phyloP scores from a whole-genome alignment of 2,797 vertebrate species.

The Gymnopithys bicolor region DNA sequence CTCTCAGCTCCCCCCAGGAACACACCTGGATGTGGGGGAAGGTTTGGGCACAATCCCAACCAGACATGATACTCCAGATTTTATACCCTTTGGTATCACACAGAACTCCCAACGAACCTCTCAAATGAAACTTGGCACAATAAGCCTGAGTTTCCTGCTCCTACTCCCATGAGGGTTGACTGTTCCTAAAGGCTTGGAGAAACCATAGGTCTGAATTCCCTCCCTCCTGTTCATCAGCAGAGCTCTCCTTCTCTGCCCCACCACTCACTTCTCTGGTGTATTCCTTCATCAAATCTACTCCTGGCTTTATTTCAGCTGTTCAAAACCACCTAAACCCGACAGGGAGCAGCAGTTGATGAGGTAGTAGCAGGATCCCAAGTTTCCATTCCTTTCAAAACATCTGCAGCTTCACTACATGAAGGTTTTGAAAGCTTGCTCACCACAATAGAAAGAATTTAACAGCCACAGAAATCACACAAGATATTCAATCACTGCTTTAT shows the following conservation, averaged over 20 bases:
- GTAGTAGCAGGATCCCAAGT: not conserved
- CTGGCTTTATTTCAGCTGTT: not conserved
- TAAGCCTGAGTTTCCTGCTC: not conserved
- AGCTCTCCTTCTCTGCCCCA: not conserved
- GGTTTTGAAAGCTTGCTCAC: not conserved
- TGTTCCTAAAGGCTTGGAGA: not conserved
- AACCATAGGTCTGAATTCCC: not conserved
- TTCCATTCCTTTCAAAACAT: not conserved
- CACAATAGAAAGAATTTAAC: not conserved
- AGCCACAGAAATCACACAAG: not conserved
- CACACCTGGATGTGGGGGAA: accelerated
- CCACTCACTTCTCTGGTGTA: not conserved
- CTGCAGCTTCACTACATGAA: not conserved
- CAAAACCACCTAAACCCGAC: not conserved
- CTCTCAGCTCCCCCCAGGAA: not conserved
- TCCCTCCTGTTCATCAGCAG: not conserved
- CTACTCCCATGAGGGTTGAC: not conserved
- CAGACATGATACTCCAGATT: accelerated
- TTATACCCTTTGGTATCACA: not conserved
- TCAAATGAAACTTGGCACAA: not conserved
- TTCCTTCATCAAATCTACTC: not conserved
- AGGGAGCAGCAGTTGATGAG: not conserved
- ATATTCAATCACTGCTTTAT: not conserved
- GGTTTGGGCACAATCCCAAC: not conserved
- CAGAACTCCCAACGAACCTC: not conserved